A percentile compares a stretch with the other conserved stretches of the same genome.
Evolutionary conservation across 2,797 vertebrate genomes (phyloP).

Genomic region (Cynodonichthys magdalenae): DNA sequence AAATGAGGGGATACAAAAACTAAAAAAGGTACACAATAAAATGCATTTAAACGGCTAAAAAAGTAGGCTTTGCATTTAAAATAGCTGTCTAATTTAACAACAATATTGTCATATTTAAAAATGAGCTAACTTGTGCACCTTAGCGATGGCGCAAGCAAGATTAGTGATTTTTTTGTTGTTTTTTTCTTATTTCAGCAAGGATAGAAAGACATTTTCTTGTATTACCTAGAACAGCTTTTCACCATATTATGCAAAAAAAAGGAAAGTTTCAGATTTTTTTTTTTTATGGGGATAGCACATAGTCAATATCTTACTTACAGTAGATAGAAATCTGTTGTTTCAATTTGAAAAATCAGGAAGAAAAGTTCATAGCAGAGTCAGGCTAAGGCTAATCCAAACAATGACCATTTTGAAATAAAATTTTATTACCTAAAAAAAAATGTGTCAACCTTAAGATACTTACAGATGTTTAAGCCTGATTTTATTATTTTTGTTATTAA

Average conservation of each 20-base stretch:
- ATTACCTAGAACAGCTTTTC: conserved; percentile 38
- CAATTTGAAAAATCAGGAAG: neutral
- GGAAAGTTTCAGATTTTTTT: neutral
- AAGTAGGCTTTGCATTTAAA: conserved; percentile 35
- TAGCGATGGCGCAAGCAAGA: conserved; percentile 28
- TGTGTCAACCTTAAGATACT: neutral
- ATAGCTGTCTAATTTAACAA: conserved; percentile 64
- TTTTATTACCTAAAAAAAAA: neutral
- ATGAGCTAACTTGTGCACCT: conserved; percentile 64
- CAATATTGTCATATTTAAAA: conserved; percentile 64
- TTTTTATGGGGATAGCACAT: neutral
- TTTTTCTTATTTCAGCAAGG: conserved; percentile 18
- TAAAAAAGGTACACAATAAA: neutral
- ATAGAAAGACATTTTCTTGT: conserved; percentile 39
- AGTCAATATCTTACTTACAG: neutral
- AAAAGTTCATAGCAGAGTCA: neutral
- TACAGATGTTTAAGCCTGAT: no score
- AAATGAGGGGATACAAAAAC: conserved; percentile 24
- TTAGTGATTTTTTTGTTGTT: no score
- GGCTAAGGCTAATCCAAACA: neutral
- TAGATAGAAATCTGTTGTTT: neutral
- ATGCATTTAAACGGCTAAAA: no score
- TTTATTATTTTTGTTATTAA: no score
- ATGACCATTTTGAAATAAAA: no score
- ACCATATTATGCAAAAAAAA: conserved; percentile 21